phyloP scores from a whole-genome alignment of 2,113 vertebrate species.

The Siniperca chuatsi region DNA sequence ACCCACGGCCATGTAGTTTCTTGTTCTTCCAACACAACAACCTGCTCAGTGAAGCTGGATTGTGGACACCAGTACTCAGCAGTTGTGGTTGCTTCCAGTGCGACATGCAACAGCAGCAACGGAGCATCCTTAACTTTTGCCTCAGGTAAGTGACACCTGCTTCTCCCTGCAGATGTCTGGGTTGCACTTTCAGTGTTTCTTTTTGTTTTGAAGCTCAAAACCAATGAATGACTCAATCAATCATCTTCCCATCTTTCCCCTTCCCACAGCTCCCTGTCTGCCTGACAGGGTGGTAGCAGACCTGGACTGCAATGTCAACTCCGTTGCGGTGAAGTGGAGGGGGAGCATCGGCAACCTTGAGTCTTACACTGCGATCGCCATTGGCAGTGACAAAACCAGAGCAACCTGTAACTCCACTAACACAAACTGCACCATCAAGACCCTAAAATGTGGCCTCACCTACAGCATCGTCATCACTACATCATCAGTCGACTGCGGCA shows the following conservation, averaged over 20 bases:
- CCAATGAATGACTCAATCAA: background rate
- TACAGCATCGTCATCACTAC: slow-evolving; percentile 82
- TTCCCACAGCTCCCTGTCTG: slow-evolving; percentile 80
- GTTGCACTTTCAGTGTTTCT: background rate
- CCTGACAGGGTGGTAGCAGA: slow-evolving; percentile 72
- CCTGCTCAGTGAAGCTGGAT: slow-evolving; percentile 74
- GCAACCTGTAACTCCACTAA: slow-evolving; percentile 63
- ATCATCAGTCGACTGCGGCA: slow-evolving; percentile 59
- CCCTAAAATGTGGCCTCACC: slow-evolving; percentile 77
- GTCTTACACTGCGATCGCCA: slow-evolving; percentile 78
- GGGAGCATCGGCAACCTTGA: background rate
- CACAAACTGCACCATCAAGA: slow-evolving; percentile 77
- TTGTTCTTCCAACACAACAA: slow-evolving; percentile 75
- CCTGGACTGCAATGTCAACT: slow-evolving; percentile 76
- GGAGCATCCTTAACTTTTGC: slow-evolving; percentile 59
- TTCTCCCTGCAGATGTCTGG: background rate
- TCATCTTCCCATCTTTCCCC: background rate
- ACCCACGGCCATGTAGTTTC: slow-evolving; percentile 62
- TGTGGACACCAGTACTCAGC: slow-evolving; percentile 76
- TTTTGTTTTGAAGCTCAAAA: slow-evolving; percentile 13
- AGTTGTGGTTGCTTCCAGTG: slow-evolving; percentile 74
- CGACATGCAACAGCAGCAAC: slow-evolving; percentile 76
- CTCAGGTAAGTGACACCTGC: slow-evolving; percentile 74
- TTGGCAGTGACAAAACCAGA: slow-evolving; percentile 65
- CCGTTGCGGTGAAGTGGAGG: slow-evolving; percentile 80